These are phyloP conservation scores for Callorhinus ursinus DNA, from an alignment of 2,113 vertebrate genomes.

Conservation along the genomic window DNA sequence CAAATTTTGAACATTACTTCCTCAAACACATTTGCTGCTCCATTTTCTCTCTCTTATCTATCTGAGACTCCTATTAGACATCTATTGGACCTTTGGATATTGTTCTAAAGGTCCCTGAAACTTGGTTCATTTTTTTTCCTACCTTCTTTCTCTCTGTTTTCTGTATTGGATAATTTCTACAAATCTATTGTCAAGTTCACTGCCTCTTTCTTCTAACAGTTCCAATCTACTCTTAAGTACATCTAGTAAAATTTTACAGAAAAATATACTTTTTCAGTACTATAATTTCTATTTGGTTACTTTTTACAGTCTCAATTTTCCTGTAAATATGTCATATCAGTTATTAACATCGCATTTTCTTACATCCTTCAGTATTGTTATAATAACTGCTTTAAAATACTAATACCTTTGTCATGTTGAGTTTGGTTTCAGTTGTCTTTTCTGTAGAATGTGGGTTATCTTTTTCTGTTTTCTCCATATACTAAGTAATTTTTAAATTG, in stretches of 20 bases:
- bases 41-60: not conserved
- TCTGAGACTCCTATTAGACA: not conserved
- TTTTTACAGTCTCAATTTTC: not conserved
- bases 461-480: not conserved
- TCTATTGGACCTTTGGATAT: not conserved
- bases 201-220: not conserved
- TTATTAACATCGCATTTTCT: not conserved
- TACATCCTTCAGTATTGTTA: not conserved
- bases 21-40: not conserved
- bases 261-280: not conserved
- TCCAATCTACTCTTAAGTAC: not conserved
- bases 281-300: not conserved
- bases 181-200: not conserved
- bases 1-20: not conserved
- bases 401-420: not conserved
- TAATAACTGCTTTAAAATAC: not conserved
- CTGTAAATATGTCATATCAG: not conserved
- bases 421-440: not conserved
- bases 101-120: not conserved
- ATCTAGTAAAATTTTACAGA: not conserved
- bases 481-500: not conserved
- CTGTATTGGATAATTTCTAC: not conserved
- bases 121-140: not conserved
- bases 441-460: not conserved
- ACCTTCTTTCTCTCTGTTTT: not conserved